phyloP scores from a whole-genome alignment of 2,888 invertebrate species.

The Thymelicus sylvestris region DNA sequence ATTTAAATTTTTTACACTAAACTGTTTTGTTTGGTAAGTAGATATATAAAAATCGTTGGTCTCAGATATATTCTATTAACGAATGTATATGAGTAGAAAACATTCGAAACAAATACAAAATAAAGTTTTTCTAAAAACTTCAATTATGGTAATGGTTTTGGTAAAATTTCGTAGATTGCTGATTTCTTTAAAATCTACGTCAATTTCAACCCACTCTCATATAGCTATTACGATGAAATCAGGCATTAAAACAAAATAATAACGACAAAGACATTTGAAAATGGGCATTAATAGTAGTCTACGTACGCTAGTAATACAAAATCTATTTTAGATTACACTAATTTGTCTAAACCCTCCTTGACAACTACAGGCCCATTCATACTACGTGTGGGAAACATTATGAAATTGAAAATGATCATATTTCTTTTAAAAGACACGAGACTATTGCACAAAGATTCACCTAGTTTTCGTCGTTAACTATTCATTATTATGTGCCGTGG shows the following conservation, averaged over 20 bases:
- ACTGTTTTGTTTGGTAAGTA: too few relatives aligned
- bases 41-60: too few relatives aligned
- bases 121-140: too few relatives aligned
- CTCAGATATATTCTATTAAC: too few relatives aligned
- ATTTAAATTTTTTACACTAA: too few relatives aligned
- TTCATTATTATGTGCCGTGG: constrained; percentile 83
- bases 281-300: constrained; percentile 4
- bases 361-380: constrained; percentile 69
- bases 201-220: too few relatives aligned
- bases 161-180: too few relatives aligned
- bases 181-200: too few relatives aligned
- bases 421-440: constrained; percentile 83
- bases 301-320: constrained; percentile 58
- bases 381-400: constrained; percentile 79
- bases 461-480: constrained; percentile 83
- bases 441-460: constrained; percentile 84
- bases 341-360: constrained; percentile 68
- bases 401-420: constrained; percentile 85
- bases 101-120: too few relatives aligned
- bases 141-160: too few relatives aligned
- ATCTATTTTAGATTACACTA: constrained; percentile 81
- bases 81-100: too few relatives aligned
- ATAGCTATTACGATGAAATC: too few relatives aligned
- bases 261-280: background rate
- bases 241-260: background rate